phyloP scores from a whole-genome alignment of 2,888 invertebrate genomes.

The Maniola hyperantus region DNA sequence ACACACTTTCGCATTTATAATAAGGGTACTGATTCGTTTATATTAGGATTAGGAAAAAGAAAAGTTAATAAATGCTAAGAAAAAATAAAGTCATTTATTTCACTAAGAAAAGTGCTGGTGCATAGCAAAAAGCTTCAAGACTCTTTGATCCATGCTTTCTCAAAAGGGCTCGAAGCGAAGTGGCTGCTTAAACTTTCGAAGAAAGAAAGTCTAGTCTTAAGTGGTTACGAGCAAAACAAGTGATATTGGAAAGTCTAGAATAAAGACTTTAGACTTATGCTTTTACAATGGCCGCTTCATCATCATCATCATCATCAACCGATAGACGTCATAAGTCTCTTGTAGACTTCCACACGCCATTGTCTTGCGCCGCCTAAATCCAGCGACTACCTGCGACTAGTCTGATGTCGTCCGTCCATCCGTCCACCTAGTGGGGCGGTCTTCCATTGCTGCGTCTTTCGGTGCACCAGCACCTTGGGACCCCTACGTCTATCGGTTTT shows the following conservation, averaged over 20 bases:
- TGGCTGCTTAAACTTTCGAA: constrained; percentile 22
- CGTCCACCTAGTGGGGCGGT: no score
- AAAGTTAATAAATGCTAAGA: constrained; percentile 1
- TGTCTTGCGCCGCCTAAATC: no score
- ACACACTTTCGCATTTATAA: no score
- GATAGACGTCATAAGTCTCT: no score
- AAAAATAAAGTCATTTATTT: constrained; percentile 19
- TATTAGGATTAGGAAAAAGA: background rate
- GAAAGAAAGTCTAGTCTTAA: constrained; percentile 16
- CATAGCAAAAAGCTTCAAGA: constrained; percentile 22
- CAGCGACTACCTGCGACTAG: no score
- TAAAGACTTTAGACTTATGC: background rate
- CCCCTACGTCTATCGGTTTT: no score
- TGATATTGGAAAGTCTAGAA: constrained; percentile 18
- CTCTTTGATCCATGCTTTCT: constrained; percentile 22
- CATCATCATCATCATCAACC: no score
- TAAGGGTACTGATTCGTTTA: no score
- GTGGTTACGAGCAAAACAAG: constrained; percentile 20
- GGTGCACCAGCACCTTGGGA: no score
- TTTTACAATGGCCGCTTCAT: constrained; percentile 4
- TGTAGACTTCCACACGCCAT: no score
- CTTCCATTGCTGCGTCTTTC: no score
- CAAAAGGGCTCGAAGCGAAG: constrained; percentile 25
- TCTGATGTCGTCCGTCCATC: no score
- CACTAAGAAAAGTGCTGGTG: constrained; percentile 15